Evolutionary conservation across 2,888 invertebrate species (phyloP), one percentile per base, ranked within the genome.

Genomic region (Nemotelus nigrinus): DNA sequence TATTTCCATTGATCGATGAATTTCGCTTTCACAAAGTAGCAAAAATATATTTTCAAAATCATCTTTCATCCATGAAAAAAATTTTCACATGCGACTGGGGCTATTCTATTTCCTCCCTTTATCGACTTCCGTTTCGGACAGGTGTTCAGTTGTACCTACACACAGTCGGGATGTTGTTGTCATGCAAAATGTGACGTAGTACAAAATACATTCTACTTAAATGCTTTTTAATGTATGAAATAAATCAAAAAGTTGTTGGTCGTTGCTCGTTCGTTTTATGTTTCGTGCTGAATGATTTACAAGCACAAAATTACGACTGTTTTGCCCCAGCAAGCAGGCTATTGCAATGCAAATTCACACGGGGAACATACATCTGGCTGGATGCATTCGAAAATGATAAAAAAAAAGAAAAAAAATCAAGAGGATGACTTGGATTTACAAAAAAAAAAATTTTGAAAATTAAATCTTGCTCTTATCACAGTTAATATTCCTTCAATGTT

Each of bases 181-280:
- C 7, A 67, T 45, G 39, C 44, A 8, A 67, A 67, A 67, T 50
- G 44, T 39, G 53, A 68, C 50, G 39, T 53, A 25, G 53, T 39
- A 68, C 50, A 53, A 68, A 68, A 68, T 41, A 68, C 68, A 68
- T 3, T 68, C 43, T 50, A 43, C 10, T 68, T 71, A 57, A 71
- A 71, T 50, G 57, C n/a, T 50, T 57, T 71, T 50, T 63, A 68
- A 50, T 25, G 25, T 68, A 8, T 7, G 10, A 68, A 47, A 68
- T 76, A 60, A 71, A 44, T 74, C 67, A 68, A 68, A 70, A 57
- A 58, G 48, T 48, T 77, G 53, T 45, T 64, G 68, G 25, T 25
- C 25, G 25, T 25, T 2, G 68, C 3, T n/a, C 68, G 53, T 68
- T 45, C 39, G 50, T 10, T 50, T 68, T 25, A 68, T 50, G 68